These are phyloP conservation scores for Holacanthus passer DNA, from an alignment of 2,113 vertebrate genomes.

Conservation along the genomic window DNA sequence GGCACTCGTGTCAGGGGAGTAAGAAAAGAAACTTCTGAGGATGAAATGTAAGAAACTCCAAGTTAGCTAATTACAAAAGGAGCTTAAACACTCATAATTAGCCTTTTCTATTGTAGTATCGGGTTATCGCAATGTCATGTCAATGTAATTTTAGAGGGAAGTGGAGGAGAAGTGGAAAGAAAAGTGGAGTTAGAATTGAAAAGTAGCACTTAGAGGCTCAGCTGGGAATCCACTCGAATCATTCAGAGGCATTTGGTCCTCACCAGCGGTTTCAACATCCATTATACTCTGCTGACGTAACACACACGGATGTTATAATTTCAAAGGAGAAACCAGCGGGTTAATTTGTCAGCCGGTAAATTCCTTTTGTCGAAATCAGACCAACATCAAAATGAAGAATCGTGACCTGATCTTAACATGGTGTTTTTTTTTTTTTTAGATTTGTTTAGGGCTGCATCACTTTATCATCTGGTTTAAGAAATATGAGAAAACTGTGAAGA, in stretches of 20 bases:
- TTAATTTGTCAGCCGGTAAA: conserved; percentile 25
- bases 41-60: conserved; percentile 69
- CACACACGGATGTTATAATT: conserved; percentile 40
- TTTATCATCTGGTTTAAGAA: not conserved
- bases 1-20: conserved; percentile 46
- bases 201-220: conserved; percentile 71
- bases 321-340: conserved; percentile 15
- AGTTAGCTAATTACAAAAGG: conserved; percentile 79
- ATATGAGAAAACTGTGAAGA: not conserved
- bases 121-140: conserved; percentile 77
- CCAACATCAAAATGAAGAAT: not conserved
- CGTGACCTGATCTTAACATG: not conserved
- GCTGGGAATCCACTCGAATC: conserved; percentile 70
- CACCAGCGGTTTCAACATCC: conserved; percentile 32
- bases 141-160: conserved; percentile 72
- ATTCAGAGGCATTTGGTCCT: conserved; percentile 51
- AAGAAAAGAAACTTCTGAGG: conserved; percentile 61
- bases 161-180: conserved; percentile 53
- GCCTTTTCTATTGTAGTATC: conserved; percentile 68
- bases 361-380: conserved; percentile 30
- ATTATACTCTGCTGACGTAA: conserved; percentile 52
- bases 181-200: conserved; percentile 60
- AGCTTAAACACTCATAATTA: conserved; percentile 82
- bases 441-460: not conserved
- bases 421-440: too few species aligned